Conservation (phyloP, 2,113 vertebrate species). For the Syngnathus scovelli region DNA sequence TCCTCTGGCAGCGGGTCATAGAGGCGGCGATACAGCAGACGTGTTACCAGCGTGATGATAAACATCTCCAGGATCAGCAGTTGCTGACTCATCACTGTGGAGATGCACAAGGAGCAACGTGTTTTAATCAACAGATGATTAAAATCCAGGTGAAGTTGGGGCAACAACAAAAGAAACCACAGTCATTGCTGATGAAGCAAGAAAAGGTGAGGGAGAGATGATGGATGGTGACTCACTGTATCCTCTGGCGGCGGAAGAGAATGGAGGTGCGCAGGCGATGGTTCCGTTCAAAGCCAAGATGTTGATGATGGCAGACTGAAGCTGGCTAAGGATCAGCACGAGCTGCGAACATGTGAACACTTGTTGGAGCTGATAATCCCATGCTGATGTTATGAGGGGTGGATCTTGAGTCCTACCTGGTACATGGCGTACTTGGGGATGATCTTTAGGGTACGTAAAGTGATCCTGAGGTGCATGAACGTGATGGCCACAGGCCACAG, state of each 20-base stretch:
- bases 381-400: not conserved
- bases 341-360: conserved; percentile 60
- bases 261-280: conserved; percentile 78
- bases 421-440: conserved; percentile 83
- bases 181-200: not conserved
- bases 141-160: no score
- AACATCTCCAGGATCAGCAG: conserved; percentile 85
- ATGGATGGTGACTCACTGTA: conserved; percentile 68
- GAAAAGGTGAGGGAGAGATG: not conserved
- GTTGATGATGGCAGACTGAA: conserved; percentile 79
- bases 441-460: conserved; percentile 73
- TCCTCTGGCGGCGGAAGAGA: conserved; percentile 73
- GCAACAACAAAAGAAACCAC: not conserved
- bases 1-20: conserved; percentile 59
- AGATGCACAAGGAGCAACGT: conserved; percentile 4
- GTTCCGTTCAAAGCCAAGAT: conserved; percentile 64
- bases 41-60: conserved; percentile 77
- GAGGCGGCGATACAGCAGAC: conserved; percentile 73
- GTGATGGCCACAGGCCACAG: conserved; percentile 82
- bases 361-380: not conserved
- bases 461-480: conserved; percentile 76
- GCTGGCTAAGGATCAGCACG: conserved; percentile 77
- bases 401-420: conserved; percentile 66
- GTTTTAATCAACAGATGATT: no score
- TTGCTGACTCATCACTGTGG: conserved; percentile 77